Evolutionary conservation across 1,140 invertebrate genomes (phyloP), one percentile per base, ranked within the genome.

Genomic region (Procambarus virginalis): DNA sequence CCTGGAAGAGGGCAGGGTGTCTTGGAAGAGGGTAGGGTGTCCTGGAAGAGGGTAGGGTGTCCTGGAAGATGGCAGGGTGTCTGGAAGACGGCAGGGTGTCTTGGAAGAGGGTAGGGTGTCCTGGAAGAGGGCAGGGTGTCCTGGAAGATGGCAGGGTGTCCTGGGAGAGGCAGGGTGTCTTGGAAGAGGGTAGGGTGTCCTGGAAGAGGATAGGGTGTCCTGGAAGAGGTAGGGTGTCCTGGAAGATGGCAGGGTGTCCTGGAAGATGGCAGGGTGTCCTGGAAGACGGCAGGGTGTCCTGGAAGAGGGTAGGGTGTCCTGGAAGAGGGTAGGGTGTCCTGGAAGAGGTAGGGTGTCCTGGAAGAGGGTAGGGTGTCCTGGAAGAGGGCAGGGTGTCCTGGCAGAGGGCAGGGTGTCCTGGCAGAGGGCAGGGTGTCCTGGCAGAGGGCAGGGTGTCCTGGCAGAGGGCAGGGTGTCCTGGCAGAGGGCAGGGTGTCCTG

Each of bases 81-180:
- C 48, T 81, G 49, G 79, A 34, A 64, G 14, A 81, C 22, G 79
- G 58, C 51, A 20, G 79, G 79, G 79, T 77, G 49, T n/a, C 34
- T 81, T n/a, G 75, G 12, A 20, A 68, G 22, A 34, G 0, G 75
- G 5, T 3, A 60, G 79, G 49, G 20, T 51, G 20, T 49, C 48
- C 60, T n/a, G 79, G 20, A 51, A 58, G 79, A 81, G 20, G 51
- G 51, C 80, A 68, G 58, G 45, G 49, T 78, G 76, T 45, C 45
- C 14, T 3, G 68, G 2, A 20, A 5, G 46, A 49, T 78, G 76
- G 76, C 45, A 49, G 76, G 76, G 46, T 78, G 46, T 10, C 14
- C 3, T 51, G 20, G 45, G 34, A 49, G n/a, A n/a, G 22, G 22
- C 22, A 14, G 75, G 75, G 22, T 82, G 80, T 22, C 51, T 82